Percentiles rank a stretch among this genome's conserved stretches.
phyloP scores from a whole-genome alignment of 1,140 invertebrate genomes.

The Drosophila athabasca region DNA sequence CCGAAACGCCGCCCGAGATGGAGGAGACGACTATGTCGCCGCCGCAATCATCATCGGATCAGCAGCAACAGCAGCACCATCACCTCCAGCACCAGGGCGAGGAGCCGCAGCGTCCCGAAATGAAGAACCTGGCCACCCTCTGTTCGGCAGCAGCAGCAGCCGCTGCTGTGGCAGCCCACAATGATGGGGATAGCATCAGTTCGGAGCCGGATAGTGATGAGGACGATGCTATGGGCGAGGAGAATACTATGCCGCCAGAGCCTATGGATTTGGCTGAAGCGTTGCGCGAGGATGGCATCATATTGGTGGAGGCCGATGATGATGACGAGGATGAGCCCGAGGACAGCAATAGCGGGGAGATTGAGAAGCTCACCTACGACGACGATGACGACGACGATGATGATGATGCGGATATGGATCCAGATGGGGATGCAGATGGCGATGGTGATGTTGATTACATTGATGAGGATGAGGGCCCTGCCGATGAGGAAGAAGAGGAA shows the following conservation, averaged over 20 bases:
- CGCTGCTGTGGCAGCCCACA: constrained; percentile 56
- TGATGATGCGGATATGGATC: constrained; percentile 63
- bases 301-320: constrained; percentile 58
- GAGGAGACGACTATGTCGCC: constrained; percentile 69
- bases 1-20: constrained; percentile 81
- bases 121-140: constrained; percentile 77
- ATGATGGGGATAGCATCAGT: constrained; percentile 38
- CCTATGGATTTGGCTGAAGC: constrained; percentile 58
- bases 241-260: constrained; percentile 66
- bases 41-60: constrained; percentile 7
- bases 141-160: constrained; percentile 78
- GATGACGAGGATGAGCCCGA: constrained; percentile 38
- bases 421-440: constrained; percentile 52
- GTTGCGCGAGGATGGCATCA: constrained; percentile 58
- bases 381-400: constrained; percentile 64
- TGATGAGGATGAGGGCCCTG: constrained; percentile 58
- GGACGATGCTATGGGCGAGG: constrained; percentile 40
- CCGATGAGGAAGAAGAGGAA: constrained; percentile 56
- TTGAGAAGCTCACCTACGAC: constrained; percentile 61
- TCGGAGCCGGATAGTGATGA: constrained; percentile 60
- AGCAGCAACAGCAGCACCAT: neutral
- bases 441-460: constrained; percentile 49
- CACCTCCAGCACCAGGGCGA: neutral
- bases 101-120: constrained; percentile 51
- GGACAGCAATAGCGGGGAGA: constrained; percentile 67